Evolutionary conservation across 2,113 vertebrate genomes (phyloP), one percentile per base, ranked within the genome.

Genomic region (Nothobranchius kuhntae): DNA sequence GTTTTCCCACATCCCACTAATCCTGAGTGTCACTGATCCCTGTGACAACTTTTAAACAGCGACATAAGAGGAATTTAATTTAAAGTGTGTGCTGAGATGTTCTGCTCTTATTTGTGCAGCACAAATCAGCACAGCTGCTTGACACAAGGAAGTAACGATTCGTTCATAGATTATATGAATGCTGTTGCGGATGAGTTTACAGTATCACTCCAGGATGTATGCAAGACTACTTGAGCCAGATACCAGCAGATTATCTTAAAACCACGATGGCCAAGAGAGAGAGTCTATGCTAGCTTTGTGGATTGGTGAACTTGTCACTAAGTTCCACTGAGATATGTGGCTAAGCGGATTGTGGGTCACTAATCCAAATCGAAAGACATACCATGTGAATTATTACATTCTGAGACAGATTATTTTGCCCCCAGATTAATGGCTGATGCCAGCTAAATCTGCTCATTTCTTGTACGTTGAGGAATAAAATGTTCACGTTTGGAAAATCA

Each of bases 381-480:
- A 92, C 91, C 91, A 91, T 93, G 92, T 92, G 93, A 94, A 95
- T 95, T 93, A 94, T 95, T 92, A 93, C 93, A 93, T 91, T 92
- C 91, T 87, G 85, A 92, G 90, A 92, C 92, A 93, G 92, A 93
- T 93, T 93, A 93, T 90, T 92, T 83, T 81, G 86, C 71, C 50
- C 77, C 75, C 73, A 86, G 90, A 92, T 93, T 90, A 92, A 77
- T 71, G 61, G 56, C 47, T 77, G 55, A 81, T 44, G 71, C 61
- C 80, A 79, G 79, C 56, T 74, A 87, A 91, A 91, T 86, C 80
- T 84, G 76, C 85, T 87, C 83, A 76, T 80, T 79, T 88, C 81
- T 81, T 85, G 61, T 65, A 61, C 68, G 70, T 84, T 78, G 74
- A 81, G 65, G 50, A 73, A 64, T 58, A 67, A 63, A 82, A 78